Conservation (phyloP, 2,113 vertebrate genomes). For the Planiliza haematocheilus region DNA sequence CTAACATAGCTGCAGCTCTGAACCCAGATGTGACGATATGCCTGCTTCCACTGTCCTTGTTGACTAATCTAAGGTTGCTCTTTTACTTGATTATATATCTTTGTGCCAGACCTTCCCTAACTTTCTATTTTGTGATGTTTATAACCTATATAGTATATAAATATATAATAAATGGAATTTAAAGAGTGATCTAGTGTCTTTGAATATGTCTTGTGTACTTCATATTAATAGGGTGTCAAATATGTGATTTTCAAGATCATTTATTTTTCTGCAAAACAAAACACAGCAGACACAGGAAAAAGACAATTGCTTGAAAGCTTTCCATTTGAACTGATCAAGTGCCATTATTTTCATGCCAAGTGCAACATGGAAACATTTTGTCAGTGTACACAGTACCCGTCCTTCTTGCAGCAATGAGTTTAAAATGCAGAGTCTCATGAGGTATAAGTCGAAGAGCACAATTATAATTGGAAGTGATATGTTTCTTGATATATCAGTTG, state of each 20-base stretch:
- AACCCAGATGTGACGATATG: conserved; percentile 55
- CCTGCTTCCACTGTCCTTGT: conserved; percentile 66
- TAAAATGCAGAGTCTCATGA: not conserved
- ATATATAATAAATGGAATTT: conserved; percentile 80
- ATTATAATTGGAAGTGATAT: no score
- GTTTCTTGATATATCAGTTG: no score
- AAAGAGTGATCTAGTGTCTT: conserved; percentile 48
- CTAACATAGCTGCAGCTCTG: conserved; percentile 68
- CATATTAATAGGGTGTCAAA: not conserved
- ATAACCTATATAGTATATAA: conserved; percentile 77
- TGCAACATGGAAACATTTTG: not conserved
- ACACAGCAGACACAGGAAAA: not conserved
- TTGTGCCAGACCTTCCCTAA: conserved; percentile 76
- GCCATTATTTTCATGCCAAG: not conserved
- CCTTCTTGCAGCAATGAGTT: no score
- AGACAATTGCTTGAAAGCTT: not conserved
- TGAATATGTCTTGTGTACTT: conserved; percentile 29
- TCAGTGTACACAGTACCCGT: no score
- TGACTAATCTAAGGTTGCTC: conserved; percentile 76
- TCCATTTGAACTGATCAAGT: not conserved
- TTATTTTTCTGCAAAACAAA: not conserved
- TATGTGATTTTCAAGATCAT: no score
- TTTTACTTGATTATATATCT: conserved; percentile 75
- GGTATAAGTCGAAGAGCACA: no score
- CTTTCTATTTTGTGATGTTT: conserved; percentile 84